Percentiles rank a stretch among this genome's conserved stretches.
Conservation (phyloP, 2,797 vertebrate genomes). For the Eremophila alpestris region DNA sequence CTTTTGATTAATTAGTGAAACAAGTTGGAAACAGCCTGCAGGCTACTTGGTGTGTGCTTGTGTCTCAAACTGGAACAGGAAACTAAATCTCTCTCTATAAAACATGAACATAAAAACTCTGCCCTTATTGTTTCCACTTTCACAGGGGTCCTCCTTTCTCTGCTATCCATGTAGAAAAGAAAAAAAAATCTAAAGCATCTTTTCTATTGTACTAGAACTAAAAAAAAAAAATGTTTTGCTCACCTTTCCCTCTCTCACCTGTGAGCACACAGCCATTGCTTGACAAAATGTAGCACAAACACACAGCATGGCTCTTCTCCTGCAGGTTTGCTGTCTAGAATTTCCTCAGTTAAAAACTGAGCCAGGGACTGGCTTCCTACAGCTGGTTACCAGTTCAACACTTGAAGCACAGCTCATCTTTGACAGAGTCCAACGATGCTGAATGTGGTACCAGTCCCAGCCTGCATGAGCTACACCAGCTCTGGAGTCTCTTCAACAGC, state of each 20-base stretch:
- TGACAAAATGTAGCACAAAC: neutral
- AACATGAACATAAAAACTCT: neutral
- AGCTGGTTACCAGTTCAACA: neutral
- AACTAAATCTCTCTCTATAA: neutral
- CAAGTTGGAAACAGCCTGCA: conserved; percentile 64
- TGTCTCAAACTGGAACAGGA: conserved; percentile 26
- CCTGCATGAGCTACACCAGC: neutral
- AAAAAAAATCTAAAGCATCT: neutral
- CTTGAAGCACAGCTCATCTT: neutral
- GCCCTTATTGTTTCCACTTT: conserved; percentile 3
- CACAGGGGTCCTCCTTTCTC: neutral
- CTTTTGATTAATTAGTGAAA: conserved; percentile 66
- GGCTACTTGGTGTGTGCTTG: conserved; percentile 18
- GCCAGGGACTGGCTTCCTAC: neutral
- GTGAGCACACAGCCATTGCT: neutral
- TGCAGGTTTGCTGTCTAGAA: neutral
- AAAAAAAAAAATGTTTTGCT: neutral
- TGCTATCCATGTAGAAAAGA: neutral
- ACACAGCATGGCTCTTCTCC: neutral
- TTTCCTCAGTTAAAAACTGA: neutral
- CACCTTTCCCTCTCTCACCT: neutral
- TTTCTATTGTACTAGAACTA: neutral
- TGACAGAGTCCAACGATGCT: neutral
- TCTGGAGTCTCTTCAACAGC: neutral
- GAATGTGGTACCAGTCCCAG: neutral